Base-by-base conservation (phyloP, 1,140 invertebrate species). In the Pissodes strobi region DNA sequence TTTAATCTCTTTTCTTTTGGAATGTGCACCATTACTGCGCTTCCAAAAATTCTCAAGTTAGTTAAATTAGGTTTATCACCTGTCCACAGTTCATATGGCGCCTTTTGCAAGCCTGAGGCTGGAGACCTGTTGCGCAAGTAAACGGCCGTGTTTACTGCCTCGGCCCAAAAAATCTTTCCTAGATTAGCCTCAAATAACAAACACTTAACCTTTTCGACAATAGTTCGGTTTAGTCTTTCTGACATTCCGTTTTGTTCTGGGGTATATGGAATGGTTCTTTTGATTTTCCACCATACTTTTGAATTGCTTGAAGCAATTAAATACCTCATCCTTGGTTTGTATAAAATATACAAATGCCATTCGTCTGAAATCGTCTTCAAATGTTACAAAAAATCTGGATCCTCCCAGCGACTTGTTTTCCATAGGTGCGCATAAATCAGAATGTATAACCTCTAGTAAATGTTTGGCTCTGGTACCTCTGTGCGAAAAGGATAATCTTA, bases 91-190 rank as follows among this genome's bases (percentile, higher is more conserved):
- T n/a, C 57, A 61, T 45, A 60, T 18, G 57, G 48, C 13, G 55
- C 55, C 21, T 45, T 63, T 0, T 45, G 38, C 13, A 68, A 27
- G 5, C 22, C 22, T 30, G 38, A 8, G 6, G 23, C 25, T 34
- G 30, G 12, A 4, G 19, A 53, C 21, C 22, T 18, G 18, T 48
- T 56, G 1, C 46, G 3, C 6, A 49, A 27, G 15, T 49, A 43
- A 23, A 21, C 25, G 10, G 79, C 81, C 37, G 73, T 79, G 41
- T 69, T 59, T 0, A 76, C 67, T 19, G 78, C 76, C 57, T 80
- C 79, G n/a, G 74, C 75, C 78, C 79, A 82, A 64, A 75, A 76
- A 4, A 22, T 45, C 27, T 70, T 67, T 6, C 46, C 37, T 17
- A 82, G 38, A 4, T 66, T 37, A 25, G 67, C 64, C 56, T 80